Conservation (phyloP, 2,797 vertebrate species). For the Hirundo rustica region DNA sequence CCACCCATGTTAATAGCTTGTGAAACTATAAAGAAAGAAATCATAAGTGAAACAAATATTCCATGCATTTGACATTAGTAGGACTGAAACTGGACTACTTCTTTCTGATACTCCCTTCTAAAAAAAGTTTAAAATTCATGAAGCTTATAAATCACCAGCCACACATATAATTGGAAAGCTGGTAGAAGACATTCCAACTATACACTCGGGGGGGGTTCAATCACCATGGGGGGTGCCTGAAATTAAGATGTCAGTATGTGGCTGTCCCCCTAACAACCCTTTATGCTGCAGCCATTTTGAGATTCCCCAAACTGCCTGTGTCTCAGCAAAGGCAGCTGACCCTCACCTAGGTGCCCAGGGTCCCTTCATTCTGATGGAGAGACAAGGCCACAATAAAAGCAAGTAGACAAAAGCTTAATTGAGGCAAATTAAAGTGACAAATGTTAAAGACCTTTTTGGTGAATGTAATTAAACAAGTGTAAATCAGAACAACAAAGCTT, state of each 20-base stretch:
- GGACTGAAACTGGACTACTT: not conserved
- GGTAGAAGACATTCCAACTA: not conserved
- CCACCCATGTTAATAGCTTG: not conserved
- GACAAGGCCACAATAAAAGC: not conserved
- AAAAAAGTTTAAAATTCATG: not conserved
- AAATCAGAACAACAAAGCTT: not conserved
- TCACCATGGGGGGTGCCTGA: not conserved
- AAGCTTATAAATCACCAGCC: not conserved
- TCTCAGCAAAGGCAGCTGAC: not conserved
- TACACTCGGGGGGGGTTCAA: not conserved
- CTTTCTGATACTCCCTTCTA: not conserved
- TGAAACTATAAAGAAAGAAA: not conserved
- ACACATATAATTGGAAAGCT: not conserved
- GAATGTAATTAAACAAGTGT: not conserved
- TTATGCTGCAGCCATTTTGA: not conserved
- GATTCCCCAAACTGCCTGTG: not conserved
- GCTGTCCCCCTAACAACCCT: not conserved
- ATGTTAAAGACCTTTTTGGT: fast-evolving
- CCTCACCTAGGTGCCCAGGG: not conserved
- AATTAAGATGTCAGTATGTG: not conserved
- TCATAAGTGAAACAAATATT: not conserved
- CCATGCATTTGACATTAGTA: not conserved
- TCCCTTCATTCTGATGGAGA: not conserved
- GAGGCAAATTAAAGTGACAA: not conserved
- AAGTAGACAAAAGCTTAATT: not conserved